phyloP scores from a whole-genome alignment of 2,797 vertebrate genomes.

The Malurus splendens region DNA sequence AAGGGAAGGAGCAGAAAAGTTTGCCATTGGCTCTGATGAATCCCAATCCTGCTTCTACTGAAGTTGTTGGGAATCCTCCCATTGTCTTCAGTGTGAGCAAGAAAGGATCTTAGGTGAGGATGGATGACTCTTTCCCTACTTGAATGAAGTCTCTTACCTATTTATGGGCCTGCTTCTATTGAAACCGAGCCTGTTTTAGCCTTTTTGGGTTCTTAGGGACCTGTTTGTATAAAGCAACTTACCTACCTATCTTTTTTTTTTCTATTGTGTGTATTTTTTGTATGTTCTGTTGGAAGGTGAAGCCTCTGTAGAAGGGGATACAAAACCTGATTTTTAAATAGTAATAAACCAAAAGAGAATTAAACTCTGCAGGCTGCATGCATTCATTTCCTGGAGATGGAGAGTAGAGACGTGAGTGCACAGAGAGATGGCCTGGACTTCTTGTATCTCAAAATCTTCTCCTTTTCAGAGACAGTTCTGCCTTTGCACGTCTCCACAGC shows the following conservation, averaged over 20 bases:
- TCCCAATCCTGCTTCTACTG: slow-evolving; percentile 51
- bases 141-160: slow-evolving; percentile 63
- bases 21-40: slow-evolving; percentile 56
- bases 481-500: background rate
- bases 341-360: slow-evolving; percentile 66
- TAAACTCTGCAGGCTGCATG: slow-evolving; percentile 57
- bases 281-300: slow-evolving; percentile 65
- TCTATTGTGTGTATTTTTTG: slow-evolving; percentile 64
- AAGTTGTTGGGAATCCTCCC: slow-evolving; percentile 34
- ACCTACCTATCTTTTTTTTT: slow-evolving; percentile 59
- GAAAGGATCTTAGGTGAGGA: slow-evolving; percentile 54
- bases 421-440: background rate
- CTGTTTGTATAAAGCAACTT: slow-evolving; percentile 65
- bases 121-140: slow-evolving; percentile 57
- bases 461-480: background rate
- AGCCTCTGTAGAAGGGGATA: slow-evolving; percentile 63
- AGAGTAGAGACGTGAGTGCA: background rate
- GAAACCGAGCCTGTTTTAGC: slow-evolving; percentile 64
- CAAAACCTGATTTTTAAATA: slow-evolving; percentile 61
- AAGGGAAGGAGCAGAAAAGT: slow-evolving; percentile 46
- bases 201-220: slow-evolving; percentile 63
- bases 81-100: slow-evolving; percentile 47
- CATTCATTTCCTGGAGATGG: slow-evolving; percentile 51
- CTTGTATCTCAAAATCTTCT: background rate
- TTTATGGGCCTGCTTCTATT: slow-evolving; percentile 63